These are phyloP conservation scores for Xestia ashworthii DNA, from an alignment of 2,888 invertebrate genomes.

Conservation along the genomic window DNA sequence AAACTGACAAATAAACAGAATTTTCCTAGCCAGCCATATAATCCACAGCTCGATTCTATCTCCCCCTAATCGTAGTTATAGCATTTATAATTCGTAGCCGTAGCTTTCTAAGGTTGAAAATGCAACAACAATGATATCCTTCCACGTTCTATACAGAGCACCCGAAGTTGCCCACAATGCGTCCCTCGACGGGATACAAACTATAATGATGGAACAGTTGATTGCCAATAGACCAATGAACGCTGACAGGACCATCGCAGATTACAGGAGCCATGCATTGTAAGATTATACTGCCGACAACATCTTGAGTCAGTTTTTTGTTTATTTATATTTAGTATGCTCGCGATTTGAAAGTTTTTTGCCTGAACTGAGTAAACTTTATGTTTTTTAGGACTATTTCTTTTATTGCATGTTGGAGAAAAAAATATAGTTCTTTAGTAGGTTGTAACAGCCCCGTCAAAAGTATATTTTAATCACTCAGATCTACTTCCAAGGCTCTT, in stretches of 20 bases:
- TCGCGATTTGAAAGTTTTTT: background rate
- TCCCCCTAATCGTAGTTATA: background rate
- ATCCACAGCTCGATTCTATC: background rate
- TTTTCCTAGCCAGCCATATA: background rate
- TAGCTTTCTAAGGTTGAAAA: constrained; percentile 16
- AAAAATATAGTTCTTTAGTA: background rate
- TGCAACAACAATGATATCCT: constrained; percentile 32
- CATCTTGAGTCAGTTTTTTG: constrained; percentile 30
- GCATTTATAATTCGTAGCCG: background rate
- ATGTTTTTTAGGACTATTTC: background rate
- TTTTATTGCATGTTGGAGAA: background rate
- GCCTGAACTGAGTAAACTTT: background rate
- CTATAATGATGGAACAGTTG: constrained; percentile 54
- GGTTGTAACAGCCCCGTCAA: background rate
- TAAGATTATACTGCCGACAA: constrained; percentile 45
- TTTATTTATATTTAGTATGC: constrained; percentile 16
- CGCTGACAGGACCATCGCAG: constrained; percentile 41
- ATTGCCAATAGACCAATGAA: constrained; percentile 52
- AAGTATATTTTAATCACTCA: too few species aligned
- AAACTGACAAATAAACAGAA: background rate
- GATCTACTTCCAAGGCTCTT: background rate
- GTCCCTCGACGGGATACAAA: constrained; percentile 51
- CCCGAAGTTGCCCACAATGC: constrained; percentile 49
- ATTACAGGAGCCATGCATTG: constrained; percentile 49
- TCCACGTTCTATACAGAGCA: constrained; percentile 48